These are phyloP conservation scores for Agrochola circellaris DNA, from an alignment of 2,888 invertebrate species.

Conservation along the genomic window DNA sequence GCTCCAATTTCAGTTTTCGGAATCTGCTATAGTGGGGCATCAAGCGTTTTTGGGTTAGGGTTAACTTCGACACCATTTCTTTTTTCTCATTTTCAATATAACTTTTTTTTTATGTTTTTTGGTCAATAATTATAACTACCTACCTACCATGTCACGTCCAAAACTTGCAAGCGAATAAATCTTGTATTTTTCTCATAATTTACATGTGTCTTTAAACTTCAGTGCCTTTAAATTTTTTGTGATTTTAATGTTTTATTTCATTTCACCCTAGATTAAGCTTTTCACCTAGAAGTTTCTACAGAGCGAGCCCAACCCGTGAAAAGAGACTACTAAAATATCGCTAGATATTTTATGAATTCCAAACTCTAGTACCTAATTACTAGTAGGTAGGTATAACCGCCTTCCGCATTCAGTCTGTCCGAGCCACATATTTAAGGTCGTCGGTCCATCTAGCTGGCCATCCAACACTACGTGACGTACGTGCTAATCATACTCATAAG, in stretches of 20 bases:
- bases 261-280: no score
- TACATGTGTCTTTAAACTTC: no score
- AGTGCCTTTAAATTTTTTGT: no score
- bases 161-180: background rate
- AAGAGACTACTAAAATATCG: no score
- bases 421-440: background rate
- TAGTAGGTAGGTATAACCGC: background rate
- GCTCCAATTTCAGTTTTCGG: conserved; percentile 40
- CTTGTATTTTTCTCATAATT: background rate
- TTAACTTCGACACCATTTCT: no score
- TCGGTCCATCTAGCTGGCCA: background rate
- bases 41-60: background rate
- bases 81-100: background rate
- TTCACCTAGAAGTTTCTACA: no score
- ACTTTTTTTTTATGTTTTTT: background rate
- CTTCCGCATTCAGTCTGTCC: background rate
- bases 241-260: no score
- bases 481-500: background rate
- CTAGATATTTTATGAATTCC: no score
- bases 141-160: background rate
- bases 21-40: background rate
- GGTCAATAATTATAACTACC: background rate
- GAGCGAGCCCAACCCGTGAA: no score
- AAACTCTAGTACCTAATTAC: no score
- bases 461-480: background rate